These are phyloP conservation scores for Gerris lacustris DNA, from an alignment of 2,888 invertebrate species.

Conservation along the genomic window DNA sequence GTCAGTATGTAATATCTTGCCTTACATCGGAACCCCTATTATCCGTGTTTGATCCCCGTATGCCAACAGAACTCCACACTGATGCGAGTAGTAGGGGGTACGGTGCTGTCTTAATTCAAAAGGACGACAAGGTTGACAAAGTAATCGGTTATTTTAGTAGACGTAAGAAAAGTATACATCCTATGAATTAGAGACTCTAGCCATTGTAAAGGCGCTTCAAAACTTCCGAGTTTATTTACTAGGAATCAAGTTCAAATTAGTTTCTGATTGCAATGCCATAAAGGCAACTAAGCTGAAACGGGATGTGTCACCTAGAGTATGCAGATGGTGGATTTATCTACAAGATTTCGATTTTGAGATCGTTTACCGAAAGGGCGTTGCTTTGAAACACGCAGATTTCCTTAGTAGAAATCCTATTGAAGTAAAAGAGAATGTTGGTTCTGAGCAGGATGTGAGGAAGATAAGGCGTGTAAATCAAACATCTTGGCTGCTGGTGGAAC, in stretches of 20 bases:
- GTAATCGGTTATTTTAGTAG: not conserved
- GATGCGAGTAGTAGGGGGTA: too few species aligned
- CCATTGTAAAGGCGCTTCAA: not conserved
- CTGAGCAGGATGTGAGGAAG: not conserved
- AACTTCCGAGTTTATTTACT: not conserved
- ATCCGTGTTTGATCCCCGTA: too few species aligned
- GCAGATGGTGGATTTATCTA: not conserved
- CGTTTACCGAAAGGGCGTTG: not conserved
- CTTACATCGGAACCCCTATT: too few species aligned
- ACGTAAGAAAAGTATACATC: not conserved
- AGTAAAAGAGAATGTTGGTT: not conserved
- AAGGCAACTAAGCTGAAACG: not conserved
- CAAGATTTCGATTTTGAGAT: not conserved
- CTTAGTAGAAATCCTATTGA: conserved; percentile 3
- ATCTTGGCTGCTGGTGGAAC: not conserved
- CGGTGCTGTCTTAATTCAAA: too few species aligned
- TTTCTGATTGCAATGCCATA: not conserved
- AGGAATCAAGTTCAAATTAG: not conserved
- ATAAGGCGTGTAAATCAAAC: conserved; percentile 3
- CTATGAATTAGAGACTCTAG: not conserved
- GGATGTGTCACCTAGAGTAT: not conserved
- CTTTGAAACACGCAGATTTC: not conserved
- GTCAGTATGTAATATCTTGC: too few species aligned
- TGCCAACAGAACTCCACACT: too few species aligned
- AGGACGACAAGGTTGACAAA: not conserved